These are phyloP conservation scores for Tetranychus truncatus DNA, from an alignment of 2,888 invertebrate species.

Conservation along the genomic window DNA sequence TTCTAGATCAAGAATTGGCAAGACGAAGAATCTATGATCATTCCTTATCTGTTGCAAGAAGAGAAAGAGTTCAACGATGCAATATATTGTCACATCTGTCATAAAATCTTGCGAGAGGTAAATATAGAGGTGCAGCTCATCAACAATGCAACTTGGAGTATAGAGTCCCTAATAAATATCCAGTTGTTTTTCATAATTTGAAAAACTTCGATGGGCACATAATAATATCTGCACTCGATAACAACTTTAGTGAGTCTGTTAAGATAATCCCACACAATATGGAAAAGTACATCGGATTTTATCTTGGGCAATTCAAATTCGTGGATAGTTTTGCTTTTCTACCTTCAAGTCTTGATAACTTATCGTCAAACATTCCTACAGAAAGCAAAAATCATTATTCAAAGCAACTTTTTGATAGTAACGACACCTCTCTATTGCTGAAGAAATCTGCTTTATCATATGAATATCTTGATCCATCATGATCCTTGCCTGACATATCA, in stretches of 20 bases:
- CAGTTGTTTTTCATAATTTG: neutral
- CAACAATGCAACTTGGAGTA: neutral
- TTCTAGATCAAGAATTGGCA: too few species aligned
- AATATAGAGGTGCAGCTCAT: neutral
- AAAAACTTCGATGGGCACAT: conserved; percentile 3
- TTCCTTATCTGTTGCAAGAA: neutral
- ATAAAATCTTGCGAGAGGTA: neutral
- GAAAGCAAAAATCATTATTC: neutral
- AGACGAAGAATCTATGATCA: neutral
- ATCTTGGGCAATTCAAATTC: neutral
- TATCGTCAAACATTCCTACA: neutral
- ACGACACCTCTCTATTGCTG: neutral
- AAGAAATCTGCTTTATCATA: neutral
- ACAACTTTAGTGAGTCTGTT: neutral
- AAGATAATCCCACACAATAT: neutral
- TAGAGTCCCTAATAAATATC: neutral
- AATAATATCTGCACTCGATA: neutral
- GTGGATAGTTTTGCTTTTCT: neutral
- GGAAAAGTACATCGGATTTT: neutral
- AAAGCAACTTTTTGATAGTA: neutral
- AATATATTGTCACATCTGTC: neutral
- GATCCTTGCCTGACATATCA: neutral
- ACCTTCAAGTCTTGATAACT: neutral
- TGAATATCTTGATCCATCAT: neutral
- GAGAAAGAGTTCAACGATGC: neutral